These are phyloP conservation scores for Actias luna DNA, from an alignment of 2,888 invertebrate species.

Conservation along the genomic window DNA sequence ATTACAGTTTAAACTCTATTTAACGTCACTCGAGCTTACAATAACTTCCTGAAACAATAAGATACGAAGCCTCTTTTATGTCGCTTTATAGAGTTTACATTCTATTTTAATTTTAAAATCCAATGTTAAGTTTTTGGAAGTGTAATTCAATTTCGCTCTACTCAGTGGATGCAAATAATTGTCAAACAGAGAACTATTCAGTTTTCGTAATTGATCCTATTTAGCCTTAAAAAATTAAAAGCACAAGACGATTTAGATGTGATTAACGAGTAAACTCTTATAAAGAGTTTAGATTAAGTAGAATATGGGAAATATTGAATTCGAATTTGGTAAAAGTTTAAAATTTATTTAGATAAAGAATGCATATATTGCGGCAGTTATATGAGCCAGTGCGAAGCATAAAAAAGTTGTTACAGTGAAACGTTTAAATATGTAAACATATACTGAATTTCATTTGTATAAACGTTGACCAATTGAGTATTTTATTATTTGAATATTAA, in stretches of 20 bases:
- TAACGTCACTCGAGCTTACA: too few relatives aligned
- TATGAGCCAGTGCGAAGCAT: constrained; percentile 36
- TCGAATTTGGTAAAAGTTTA: constrained; percentile 35
- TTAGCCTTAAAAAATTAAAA: constrained; percentile 22
- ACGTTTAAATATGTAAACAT: constrained; percentile 27
- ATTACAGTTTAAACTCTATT: too few relatives aligned
- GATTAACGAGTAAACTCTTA: constrained; percentile 60
- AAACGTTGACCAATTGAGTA: constrained; percentile 10
- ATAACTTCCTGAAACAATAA: too few relatives aligned
- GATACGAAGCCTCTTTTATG: too few relatives aligned
- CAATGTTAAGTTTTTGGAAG: not conserved
- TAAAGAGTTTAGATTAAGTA: constrained; percentile 52
- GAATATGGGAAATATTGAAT: constrained; percentile 30
- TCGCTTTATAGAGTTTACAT: too few relatives aligned
- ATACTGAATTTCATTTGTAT: constrained; percentile 6
- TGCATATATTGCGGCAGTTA: constrained; percentile 13
- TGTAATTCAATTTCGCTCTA: not conserved
- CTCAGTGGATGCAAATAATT: not conserved
- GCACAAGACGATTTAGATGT: constrained; percentile 55
- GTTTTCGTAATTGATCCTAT: not conserved
- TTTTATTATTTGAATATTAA: not conserved
- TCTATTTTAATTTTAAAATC: not conserved
- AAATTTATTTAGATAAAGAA: constrained; percentile 19
- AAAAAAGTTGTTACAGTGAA: constrained; percentile 26
- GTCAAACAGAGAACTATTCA: not conserved